These are phyloP conservation scores for Onychostoma macrolepis DNA, from an alignment of 2,113 vertebrate species.

Conservation along the genomic window DNA sequence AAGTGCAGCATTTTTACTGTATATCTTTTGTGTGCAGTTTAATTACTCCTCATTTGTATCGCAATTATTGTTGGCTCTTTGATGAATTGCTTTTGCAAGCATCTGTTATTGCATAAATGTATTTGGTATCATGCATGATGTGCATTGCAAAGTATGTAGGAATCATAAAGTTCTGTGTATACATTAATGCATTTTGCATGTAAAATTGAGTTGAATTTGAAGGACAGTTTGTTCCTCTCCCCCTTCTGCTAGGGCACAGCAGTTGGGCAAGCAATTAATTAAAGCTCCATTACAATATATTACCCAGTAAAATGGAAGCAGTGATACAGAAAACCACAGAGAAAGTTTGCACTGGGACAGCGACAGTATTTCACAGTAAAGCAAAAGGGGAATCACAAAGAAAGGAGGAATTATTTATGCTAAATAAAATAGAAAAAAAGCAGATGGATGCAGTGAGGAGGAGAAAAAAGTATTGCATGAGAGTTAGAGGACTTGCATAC, in stretches of 20 bases:
- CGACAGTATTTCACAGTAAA: conserved; percentile 55
- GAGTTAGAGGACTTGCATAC: conserved; percentile 3
- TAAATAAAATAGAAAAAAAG: conserved; percentile 28
- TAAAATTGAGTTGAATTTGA: conserved; percentile 4
- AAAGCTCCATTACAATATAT: conserved; percentile 61
- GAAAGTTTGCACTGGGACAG: conserved; percentile 59
- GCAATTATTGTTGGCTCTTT: background rate
- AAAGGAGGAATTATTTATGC: conserved; percentile 37
- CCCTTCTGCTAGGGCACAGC: conserved; percentile 42
- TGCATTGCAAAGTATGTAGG: background rate
- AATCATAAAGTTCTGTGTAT: background rate
- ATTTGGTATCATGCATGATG: background rate
- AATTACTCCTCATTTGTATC: background rate
- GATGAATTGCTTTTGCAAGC: background rate
- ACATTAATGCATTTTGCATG: background rate
- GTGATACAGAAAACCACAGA: conserved; percentile 59
- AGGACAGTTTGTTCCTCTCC: conserved; percentile 34
- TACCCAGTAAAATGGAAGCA: conserved; percentile 54
- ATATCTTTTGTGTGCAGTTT: background rate
- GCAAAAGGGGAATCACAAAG: conserved; percentile 34
- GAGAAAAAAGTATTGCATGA: background rate
- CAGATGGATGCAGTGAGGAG: background rate
- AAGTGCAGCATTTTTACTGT: background rate
- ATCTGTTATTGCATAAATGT: background rate
- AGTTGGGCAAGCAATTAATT: conserved; percentile 61